Conservation (phyloP, 2,888 invertebrate genomes). For the Hanleya hanleyi region DNA sequence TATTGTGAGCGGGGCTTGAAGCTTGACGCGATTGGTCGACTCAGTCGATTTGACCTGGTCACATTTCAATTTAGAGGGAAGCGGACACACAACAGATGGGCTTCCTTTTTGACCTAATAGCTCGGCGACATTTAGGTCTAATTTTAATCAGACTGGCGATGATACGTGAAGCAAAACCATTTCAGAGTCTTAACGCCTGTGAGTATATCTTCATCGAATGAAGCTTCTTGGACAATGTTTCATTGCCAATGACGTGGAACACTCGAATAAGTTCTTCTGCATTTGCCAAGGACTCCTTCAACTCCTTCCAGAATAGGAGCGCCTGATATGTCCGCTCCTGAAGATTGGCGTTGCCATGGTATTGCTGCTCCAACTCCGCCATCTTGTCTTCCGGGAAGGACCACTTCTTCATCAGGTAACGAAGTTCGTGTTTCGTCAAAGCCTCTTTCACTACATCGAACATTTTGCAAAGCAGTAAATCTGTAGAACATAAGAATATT, state of each 20-base stretch:
- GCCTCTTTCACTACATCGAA: conserved; percentile 58
- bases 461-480: conserved; percentile 60
- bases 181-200: conserved; percentile 33
- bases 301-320: conserved; percentile 61
- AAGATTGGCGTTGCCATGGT: conserved; percentile 63
- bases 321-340: conserved; percentile 59
- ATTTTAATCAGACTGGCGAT: not conserved
- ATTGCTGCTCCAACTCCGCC: conserved; percentile 62
- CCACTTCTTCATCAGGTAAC: conserved; percentile 67
- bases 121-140: too few relatives aligned
- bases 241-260: conserved; percentile 65
- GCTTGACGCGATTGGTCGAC: too few relatives aligned
- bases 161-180: not conserved
- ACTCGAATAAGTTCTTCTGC: conserved; percentile 66
- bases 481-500: conserved; percentile 55
- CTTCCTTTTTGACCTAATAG: too few relatives aligned
- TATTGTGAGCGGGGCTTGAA: too few relatives aligned
- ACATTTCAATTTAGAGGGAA: too few relatives aligned
- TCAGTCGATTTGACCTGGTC: too few relatives aligned
- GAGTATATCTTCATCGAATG: conserved; percentile 59
- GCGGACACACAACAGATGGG: too few relatives aligned
- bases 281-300: conserved; percentile 56
- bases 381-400: conserved; percentile 63
- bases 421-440: conserved; percentile 66
- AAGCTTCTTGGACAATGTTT: conserved; percentile 49